Evolutionary conservation across 2,888 invertebrate species (phyloP), one percentile per base, ranked within the genome.

Genomic region (Biston betularia): DNA sequence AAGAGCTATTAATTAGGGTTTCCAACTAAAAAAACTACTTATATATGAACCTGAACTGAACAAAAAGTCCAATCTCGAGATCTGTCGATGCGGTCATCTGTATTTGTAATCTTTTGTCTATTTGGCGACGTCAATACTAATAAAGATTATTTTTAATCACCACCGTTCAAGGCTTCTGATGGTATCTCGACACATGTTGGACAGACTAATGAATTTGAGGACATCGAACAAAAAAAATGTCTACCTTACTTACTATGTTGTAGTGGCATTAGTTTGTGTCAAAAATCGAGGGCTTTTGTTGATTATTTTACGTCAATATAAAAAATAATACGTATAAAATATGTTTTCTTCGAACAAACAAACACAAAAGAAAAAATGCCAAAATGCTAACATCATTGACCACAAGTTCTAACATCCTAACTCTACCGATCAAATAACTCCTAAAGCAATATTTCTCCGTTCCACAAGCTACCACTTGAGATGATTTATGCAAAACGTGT

Each of bases 401-500:
- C 52, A 38, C 12, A 1, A 52, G 11, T 40, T 6, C 7, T 12
- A 42, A 42, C 11, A 24, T 24, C 12, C 24, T 54, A 40, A n/a
- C n/a, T 24, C 24, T 24, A 40, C 40, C 42, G 9, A 58, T 24
- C 24, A 42, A 10, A 48, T 42, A 46, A 56, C 38, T 55, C 63
- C 66, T 63, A 66, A 77, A 72, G 77, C 75, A 78, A 80, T 73
- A 75, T 79, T 78, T 77, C 77, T 73, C 68, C 69, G 75, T 74
- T 68, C 24, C n/a, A 49, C 52, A 70, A 77, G 71, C 77, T 69
- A 69, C 84, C 86, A 87, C 90, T 90, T 75, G 83, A 89, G 75
- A 88, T 91, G 92, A 92, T 90, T 90, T 90, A 92, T 89, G 89
- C 90, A 88, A 86, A 84, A 79, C 83, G 81, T 81, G 86, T 79